phyloP scores from a whole-genome alignment of 2,113 vertebrate genomes.

The Megatriorchis doriae region DNA sequence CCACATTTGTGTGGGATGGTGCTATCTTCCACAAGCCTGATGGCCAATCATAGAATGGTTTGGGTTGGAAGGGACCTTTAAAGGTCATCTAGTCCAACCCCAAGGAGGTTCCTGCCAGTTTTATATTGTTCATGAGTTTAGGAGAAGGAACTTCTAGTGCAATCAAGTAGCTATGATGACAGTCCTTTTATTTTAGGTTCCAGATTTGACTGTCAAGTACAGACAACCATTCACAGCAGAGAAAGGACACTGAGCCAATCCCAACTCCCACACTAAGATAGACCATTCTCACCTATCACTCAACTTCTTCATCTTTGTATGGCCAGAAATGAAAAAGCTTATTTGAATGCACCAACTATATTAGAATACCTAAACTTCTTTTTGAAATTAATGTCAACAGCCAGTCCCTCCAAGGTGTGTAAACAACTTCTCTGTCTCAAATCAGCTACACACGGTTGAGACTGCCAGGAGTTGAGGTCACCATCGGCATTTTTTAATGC shows the following conservation, averaged over 20 bases:
- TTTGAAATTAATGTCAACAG: not conserved
- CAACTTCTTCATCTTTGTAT: not conserved
- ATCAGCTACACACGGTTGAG: not conserved
- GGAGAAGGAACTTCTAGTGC: not conserved
- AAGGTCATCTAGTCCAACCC: not conserved
- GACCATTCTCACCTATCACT: not conserved
- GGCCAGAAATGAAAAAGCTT: not conserved
- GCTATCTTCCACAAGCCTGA: not conserved
- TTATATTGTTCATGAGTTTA: not conserved
- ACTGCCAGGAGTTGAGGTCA: not conserved
- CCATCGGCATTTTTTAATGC: not conserved
- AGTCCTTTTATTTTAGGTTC: not conserved
- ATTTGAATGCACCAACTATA: not conserved
- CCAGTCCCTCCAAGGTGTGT: not conserved
- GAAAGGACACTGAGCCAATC: not conserved
- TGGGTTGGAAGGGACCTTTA: not conserved
- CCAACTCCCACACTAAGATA: not conserved
- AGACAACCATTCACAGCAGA: not conserved
- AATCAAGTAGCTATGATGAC: not conserved
- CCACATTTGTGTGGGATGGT: not conserved
- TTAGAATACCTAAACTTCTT: not conserved
- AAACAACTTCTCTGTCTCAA: not conserved
- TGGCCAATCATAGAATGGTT: not conserved
- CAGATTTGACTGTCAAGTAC: not conserved
- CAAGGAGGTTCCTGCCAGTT: not conserved